Evolutionary conservation across 2,113 vertebrate genomes (phyloP), one percentile per base, ranked within the genome.

Genomic region (Lophura nycthemera): DNA sequence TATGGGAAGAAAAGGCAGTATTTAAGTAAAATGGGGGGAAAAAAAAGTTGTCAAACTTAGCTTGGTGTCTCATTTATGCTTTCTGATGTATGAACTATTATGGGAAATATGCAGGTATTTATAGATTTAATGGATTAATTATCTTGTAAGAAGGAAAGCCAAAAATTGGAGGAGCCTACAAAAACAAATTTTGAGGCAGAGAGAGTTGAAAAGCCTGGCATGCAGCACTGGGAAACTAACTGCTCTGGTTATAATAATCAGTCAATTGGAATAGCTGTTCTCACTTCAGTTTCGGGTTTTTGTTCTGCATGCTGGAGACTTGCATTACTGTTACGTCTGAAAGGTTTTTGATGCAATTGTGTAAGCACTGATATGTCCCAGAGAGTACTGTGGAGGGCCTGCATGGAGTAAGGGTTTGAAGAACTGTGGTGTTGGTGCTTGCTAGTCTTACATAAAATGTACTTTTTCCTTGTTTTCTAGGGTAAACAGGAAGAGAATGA

Each of bases 401-500:
- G 50, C 4, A 0, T 36, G 71, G 15, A 66, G 70, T 73, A 27
- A 16, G 52, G 63, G 27, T 69, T 25, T 48, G 80, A 77, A 60
- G 63, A 88, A 22, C 83, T 84, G 72, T n/a, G 60, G 43, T 63
- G 36, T 21, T 1, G 1, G 10, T 63, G 60, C 64, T 83, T 76
- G 80, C 87, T 82, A 74, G 79, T 75, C 65, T 93, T 90, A 83
- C 50, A 12, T 89, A 69, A 92, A 84, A 90, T 80, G 88, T 83
- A 72, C 48, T 92, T 83, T 77, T 74, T 66, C 76, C 84, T 76
- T 97, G 90, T 97, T 97, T 96, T 95, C 89, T 86, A 99, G 99
- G 99, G 99, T 84, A 98, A 98, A 97, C 98, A 99, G 97, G 99
- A 99, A 89, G 99, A 99, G 95, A 98, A 98, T 70, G 98, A 99